Evolutionary conservation across 2,113 vertebrate species (phyloP).

Genomic region (Accipiter cooperii): DNA sequence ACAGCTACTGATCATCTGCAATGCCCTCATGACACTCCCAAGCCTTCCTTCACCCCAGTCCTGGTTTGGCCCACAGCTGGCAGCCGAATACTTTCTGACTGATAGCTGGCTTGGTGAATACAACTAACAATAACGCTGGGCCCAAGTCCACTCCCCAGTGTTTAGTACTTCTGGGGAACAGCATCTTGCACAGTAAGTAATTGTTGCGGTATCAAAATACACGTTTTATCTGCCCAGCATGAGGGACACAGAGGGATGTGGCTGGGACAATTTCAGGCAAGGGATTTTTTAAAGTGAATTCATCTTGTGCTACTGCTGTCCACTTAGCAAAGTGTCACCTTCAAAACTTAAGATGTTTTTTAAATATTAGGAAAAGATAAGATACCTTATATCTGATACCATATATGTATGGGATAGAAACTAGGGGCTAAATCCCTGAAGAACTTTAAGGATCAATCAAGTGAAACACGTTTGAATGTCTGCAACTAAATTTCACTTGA

Average conservation of each 20-base stretch:
- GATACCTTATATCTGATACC: neutral
- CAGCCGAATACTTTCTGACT: neutral
- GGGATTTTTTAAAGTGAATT: neutral
- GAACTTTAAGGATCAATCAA: neutral
- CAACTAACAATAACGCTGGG: conserved; percentile 4
- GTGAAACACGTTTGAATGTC: neutral
- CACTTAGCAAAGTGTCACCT: neutral
- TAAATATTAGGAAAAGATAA: neutral
- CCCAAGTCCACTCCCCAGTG: neutral
- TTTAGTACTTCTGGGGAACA: neutral
- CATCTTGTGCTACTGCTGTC: neutral
- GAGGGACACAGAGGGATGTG: neutral
- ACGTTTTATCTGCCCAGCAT: neutral
- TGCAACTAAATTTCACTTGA: neutral
- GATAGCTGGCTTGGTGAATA: neutral
- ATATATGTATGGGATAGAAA: neutral
- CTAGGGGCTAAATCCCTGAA: neutral
- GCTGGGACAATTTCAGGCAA: neutral
- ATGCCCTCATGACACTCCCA: conserved; percentile 1
- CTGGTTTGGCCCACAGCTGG: conserved; percentile 29
- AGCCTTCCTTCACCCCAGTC: neutral
- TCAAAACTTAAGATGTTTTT: neutral
- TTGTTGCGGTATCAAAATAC: neutral
- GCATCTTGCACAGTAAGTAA: neutral
- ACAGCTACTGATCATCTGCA: neutral